phyloP scores from a whole-genome alignment of 1,140 invertebrate species.

The Mya arenaria region DNA sequence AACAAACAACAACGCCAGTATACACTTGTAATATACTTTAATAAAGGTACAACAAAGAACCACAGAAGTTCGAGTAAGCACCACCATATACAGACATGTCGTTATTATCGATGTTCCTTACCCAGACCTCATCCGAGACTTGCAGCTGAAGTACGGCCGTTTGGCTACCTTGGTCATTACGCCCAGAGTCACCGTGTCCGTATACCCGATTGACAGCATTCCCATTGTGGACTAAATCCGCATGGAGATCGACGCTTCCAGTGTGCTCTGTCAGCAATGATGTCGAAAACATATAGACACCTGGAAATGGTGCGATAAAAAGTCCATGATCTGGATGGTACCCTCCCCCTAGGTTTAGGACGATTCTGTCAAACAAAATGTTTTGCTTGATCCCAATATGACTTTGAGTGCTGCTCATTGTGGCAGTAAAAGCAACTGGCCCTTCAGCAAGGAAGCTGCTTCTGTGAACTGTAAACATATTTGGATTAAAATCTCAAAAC shows the following conservation, averaged over 20 bases:
- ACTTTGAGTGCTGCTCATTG: background rate
- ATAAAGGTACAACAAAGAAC: background rate
- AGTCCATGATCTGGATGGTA: background rate
- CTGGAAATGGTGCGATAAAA: background rate
- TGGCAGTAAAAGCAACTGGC: background rate
- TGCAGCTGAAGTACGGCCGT: background rate
- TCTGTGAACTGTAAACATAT: too few relatives aligned
- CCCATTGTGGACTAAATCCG: constrained; percentile 5
- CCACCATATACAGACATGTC: background rate
- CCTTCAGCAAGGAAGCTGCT: too few relatives aligned
- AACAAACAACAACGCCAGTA: too few relatives aligned
- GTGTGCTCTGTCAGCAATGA: too few relatives aligned
- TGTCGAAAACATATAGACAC: background rate
- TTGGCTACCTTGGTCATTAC: background rate
- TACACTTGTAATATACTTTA: too few relatives aligned
- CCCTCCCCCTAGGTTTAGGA: constrained; percentile 2
- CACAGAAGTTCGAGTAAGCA: background rate
- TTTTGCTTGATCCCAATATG: background rate
- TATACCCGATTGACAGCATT: background rate
- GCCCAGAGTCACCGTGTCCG: background rate
- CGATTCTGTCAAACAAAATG: background rate
- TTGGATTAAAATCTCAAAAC: too few relatives aligned
- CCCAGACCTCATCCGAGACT: background rate
- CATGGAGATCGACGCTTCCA: too few relatives aligned
- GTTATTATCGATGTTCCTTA: background rate